Conservation (phyloP, 2,113 vertebrate genomes). For the Eurypyga helias region DNA sequence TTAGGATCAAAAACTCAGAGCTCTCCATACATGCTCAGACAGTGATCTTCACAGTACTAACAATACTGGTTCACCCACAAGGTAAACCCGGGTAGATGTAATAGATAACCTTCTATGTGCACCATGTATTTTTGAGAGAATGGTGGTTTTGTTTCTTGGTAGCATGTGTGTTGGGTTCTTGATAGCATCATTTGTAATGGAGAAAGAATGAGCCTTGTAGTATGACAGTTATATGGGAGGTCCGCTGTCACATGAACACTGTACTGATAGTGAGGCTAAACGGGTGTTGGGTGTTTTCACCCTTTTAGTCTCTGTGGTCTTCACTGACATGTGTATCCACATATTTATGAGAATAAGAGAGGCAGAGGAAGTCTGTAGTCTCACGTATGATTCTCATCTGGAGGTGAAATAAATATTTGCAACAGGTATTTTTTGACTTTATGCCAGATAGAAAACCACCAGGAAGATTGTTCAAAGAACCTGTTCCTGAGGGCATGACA, state of each 20-base stretch:
- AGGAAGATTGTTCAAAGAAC: background rate
- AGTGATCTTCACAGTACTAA: background rate
- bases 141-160: background rate
- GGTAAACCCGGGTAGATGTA: background rate
- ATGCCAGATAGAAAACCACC: background rate
- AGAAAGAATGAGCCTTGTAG: background rate
- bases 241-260: background rate
- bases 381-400: fast-evolving
- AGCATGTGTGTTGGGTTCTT: background rate
- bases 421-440: background rate
- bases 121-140: background rate
- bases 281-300: background rate
- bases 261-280: fast-evolving
- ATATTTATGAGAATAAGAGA: background rate
- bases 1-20: background rate
- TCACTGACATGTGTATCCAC: background rate
- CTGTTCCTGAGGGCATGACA: background rate
- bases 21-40: background rate
- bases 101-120: background rate
- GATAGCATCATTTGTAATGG: background rate
- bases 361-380: background rate
- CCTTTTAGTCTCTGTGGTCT: background rate
- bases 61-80: background rate
- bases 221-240: background rate
- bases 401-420: background rate